Percentiles rank a stretch among this genome's conserved stretches.
These are phyloP conservation scores for Polypterus bichir DNA, from an alignment of 2,113 vertebrate species.

Conservation along the genomic window DNA sequence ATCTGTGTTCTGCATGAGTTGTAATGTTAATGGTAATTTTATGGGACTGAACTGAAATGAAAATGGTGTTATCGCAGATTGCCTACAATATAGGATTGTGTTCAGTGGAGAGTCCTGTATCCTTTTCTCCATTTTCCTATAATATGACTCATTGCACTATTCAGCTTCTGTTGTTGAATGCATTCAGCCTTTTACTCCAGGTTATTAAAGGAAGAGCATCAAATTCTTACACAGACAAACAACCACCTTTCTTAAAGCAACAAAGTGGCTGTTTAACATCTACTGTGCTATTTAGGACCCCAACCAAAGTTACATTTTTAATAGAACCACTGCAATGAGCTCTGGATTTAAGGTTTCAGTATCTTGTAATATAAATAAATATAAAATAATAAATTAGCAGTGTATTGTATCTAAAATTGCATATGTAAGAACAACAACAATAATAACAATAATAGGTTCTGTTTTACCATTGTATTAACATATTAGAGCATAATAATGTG, in stretches of 20 bases:
- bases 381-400: no score
- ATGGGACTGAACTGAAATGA: slow-evolving; percentile 94
- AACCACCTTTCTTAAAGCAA: slow-evolving; percentile 45
- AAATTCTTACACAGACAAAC: slow-evolving; percentile 54
- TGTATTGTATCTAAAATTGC: no score
- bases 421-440: no score
- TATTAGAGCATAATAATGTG: no score
- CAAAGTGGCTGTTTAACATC: slow-evolving; percentile 30
- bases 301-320: no score
- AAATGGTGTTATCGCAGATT: slow-evolving; percentile 92
- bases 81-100: slow-evolving; percentile 89
- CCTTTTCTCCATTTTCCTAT: slow-evolving; percentile 72
- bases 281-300: neutral
- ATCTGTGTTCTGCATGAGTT: slow-evolving; percentile 97
- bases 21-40: slow-evolving; percentile 99
- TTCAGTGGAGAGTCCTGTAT: slow-evolving; percentile 78
- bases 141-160: slow-evolving; percentile 85
- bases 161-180: slow-evolving; percentile 67
- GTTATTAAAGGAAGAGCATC: slow-evolving; percentile 66
- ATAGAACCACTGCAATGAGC: no score
- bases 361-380: no score
- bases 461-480: no score
- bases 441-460: no score
- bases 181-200: slow-evolving; percentile 71
- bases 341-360: no score